Evolutionary conservation across 2,888 invertebrate species (phyloP).

Genomic region (Ctenicera cuprea): DNA sequence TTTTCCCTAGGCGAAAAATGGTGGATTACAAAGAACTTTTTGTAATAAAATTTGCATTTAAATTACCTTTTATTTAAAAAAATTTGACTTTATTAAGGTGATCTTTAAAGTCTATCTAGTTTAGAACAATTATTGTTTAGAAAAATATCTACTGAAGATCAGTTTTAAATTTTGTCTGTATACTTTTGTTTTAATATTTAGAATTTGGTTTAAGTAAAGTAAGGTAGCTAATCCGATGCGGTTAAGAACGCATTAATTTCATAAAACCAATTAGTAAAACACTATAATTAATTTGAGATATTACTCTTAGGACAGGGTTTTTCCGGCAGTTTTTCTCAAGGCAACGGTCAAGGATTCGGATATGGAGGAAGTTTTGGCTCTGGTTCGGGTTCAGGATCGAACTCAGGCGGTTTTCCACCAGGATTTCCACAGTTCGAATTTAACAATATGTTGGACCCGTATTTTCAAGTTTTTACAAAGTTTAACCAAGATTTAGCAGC

Average conservation of each 20-base stretch:
- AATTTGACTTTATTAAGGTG: neutral
- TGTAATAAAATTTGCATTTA: constrained; percentile 31
- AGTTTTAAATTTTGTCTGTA: too few species aligned
- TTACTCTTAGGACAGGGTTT: neutral
- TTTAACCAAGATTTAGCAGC: constrained; percentile 15
- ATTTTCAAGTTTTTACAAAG: constrained; percentile 10
- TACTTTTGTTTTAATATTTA: too few species aligned
- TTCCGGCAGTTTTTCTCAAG: constrained; percentile 23
- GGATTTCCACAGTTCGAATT: neutral
- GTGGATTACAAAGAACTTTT: constrained; percentile 6
- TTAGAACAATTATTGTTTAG: too few species aligned
- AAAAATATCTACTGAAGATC: too few species aligned
- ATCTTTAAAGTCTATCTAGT: neutral
- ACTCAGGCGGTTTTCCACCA: neutral
- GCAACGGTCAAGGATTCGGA: constrained; percentile 25
- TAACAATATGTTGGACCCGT: constrained; percentile 1
- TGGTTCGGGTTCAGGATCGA: neutral
- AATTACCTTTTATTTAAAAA: constrained; percentile 28
- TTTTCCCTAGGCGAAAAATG: neutral
- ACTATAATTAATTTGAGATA: neutral
- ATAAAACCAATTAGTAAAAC: neutral
- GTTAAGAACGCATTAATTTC: neutral
- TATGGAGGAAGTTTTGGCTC: constrained; percentile 18
- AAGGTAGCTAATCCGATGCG: too few species aligned
- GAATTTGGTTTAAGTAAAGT: too few species aligned